phyloP scores from a whole-genome alignment of 1,140 invertebrate genomes.

The Harpegnathos saltator region DNA sequence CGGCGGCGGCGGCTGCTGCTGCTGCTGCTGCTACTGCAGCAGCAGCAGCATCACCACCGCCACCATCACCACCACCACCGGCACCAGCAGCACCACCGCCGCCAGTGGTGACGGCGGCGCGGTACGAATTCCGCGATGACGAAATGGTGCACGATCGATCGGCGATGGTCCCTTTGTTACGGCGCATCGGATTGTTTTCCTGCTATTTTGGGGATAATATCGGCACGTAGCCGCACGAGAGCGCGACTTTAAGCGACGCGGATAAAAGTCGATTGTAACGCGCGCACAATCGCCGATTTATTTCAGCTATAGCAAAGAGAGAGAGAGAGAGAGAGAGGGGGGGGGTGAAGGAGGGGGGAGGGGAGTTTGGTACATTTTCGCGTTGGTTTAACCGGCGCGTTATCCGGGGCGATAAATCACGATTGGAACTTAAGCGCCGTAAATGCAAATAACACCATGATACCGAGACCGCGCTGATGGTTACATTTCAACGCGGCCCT shows the following conservation, averaged over 20 bases:
- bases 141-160: conserved; percentile 58
- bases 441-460: conserved; percentile 34
- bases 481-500: conserved; percentile 38
- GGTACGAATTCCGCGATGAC: conserved; percentile 57
- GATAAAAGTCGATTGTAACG: conserved; percentile 46
- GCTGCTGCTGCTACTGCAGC: no score
- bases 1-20: no score
- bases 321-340: background rate
- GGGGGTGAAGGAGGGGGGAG: background rate
- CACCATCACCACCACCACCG: no score
- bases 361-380: conserved; percentile 25
- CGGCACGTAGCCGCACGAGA: conserved; percentile 7
- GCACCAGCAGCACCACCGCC: no score
- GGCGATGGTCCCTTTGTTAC: conserved; percentile 32
- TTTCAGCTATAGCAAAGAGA: background rate
- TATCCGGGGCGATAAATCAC: conserved; percentile 25
- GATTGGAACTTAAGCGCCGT: conserved; percentile 33
- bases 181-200: conserved; percentile 46
- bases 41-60: no score
- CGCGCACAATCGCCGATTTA: conserved; percentile 40
- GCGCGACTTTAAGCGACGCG: conserved; percentile 39
- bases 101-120: no score
- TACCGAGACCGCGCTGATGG: conserved; percentile 1
- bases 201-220: conserved; percentile 50
- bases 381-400: conserved; percentile 10